phyloP scores from a whole-genome alignment of 2,113 vertebrate genomes.

The Menura novaehollandiae region DNA sequence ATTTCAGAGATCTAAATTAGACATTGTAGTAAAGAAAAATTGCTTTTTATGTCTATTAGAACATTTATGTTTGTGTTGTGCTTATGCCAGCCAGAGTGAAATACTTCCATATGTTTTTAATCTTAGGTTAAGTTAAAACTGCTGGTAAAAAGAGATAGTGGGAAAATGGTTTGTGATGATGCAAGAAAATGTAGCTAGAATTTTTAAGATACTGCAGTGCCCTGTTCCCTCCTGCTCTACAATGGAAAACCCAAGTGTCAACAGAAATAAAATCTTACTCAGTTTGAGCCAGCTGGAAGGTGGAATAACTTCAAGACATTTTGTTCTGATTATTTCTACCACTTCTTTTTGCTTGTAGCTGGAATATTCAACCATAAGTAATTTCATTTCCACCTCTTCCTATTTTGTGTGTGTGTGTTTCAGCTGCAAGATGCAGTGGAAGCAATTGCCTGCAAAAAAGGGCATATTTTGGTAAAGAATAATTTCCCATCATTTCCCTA shows the following conservation, averaged over 20 bases:
- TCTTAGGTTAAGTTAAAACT: constrained; percentile 18
- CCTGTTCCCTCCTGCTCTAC: background rate
- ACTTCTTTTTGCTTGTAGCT: background rate
- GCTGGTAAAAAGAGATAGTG: background rate
- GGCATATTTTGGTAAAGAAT: background rate
- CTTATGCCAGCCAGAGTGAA: background rate
- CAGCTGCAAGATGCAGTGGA: background rate
- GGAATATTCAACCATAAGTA: background rate
- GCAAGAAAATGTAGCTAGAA: background rate
- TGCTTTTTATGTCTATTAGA: background rate
- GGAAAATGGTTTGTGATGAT: background rate
- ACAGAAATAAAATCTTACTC: background rate
- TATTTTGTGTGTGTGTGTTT: background rate
- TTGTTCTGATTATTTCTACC: background rate
- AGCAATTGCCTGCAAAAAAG: background rate
- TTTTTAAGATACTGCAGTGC: background rate
- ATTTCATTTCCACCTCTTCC: background rate
- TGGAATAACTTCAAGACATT: background rate
- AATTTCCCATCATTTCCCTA: background rate
- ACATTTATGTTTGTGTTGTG: background rate
- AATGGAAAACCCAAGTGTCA: background rate
- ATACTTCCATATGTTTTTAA: constrained; percentile 17
- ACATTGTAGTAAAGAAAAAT: constrained; percentile 43
- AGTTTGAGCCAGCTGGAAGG: background rate
- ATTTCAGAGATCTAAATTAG: constrained; percentile 41